Evolutionary conservation across 2,888 invertebrate species (phyloP), one percentile per base, ranked within the genome.

Genomic region (Tiliacea aurago): DNA sequence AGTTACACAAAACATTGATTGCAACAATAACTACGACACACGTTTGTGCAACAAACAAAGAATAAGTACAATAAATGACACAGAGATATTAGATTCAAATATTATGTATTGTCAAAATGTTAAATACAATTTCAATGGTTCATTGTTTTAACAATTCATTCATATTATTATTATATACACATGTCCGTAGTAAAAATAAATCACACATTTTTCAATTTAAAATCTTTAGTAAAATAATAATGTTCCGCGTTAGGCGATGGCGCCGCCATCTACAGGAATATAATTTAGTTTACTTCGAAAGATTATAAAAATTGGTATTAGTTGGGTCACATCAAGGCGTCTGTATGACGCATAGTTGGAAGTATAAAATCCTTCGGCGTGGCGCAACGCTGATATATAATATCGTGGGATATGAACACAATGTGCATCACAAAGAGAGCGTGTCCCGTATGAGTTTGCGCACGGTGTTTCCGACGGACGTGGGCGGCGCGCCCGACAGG

Each of bases 361-460:
- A 76, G 55, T 61, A 68, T 56, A 59, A 56, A 70, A 70, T 37
- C 62, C 66, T 67, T 73, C 77, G 63, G 65, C 73, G 53, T 79
- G 69, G 63, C 64, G 68, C 56, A 66, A 53, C 71, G 78, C 66
- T 37, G 64, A 58, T 58, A 58, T 11, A 18, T 15, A n/a, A 63
- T 78, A 77, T 64, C 41, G 66, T 47, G 64, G 64, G 45, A 43
- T 63, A 56, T 73, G 76, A 73, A 82, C 80, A 88, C 84, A 89
- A 78, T 72, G 83, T 84, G 85, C 90, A 97, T 97, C 97, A 98
- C 97, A 98, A 97, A 82, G 98, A 97, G 84, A 99, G 97, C 28
- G 98, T 98, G 93, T 99, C 99, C 90, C 98, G 98, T 84, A 99
- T 97, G 78, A 99, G 97, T 94, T 99, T 99, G 90, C 98, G 98